Base-by-base conservation (phyloP, 1,140 invertebrate genomes). In the Paralvinella palmiformis region DNA sequence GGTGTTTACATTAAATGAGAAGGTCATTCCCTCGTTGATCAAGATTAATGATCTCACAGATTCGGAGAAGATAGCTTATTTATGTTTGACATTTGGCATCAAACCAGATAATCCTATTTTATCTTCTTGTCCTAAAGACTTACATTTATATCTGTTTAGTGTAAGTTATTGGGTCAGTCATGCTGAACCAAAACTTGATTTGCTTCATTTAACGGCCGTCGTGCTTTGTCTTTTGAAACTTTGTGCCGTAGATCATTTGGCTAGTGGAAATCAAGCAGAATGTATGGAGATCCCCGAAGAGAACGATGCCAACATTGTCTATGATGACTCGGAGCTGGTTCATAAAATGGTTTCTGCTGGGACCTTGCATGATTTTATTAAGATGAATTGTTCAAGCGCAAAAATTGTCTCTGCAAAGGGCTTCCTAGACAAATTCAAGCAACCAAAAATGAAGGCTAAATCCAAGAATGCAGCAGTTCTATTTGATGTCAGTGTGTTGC, bases 101-200 rank as follows among this genome's bases (percentile, higher is more conserved):
- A 27, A 57, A 32, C 7, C 24, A 57, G 29, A 13, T 4, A 32
- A 13, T 32, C 55, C 55, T 57, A 57, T 52, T 81, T 29, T 61
- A 83, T 1, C 53, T 77, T 15, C 72, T 90, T 52, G 85, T 88
- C 10, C 37, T 74, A 27, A 80, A 85, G 63, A 85, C 88, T 76
- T 83, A 85, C 70, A 69, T 92, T 10, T 85, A 86, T 65, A 77
- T 88, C 53, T 76, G 85, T 41, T 77, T 83, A 15, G 76, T 89
- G 1, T 79, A 88, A 7, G n/a, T n/a, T 91, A 85, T 80, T 91
- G 89, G 88, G 75, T 83, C 48, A 80, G 76, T 72, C 83, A 84
- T 74, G 62, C 73, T 35, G 29, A 59, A 20, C 73, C 76, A 6
- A 65, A 68, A 58, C 64, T 73, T 5, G 66, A 65, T 22, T 35